phyloP scores from a whole-genome alignment of 2,113 vertebrate species.

The Myotis davidii region DNA sequence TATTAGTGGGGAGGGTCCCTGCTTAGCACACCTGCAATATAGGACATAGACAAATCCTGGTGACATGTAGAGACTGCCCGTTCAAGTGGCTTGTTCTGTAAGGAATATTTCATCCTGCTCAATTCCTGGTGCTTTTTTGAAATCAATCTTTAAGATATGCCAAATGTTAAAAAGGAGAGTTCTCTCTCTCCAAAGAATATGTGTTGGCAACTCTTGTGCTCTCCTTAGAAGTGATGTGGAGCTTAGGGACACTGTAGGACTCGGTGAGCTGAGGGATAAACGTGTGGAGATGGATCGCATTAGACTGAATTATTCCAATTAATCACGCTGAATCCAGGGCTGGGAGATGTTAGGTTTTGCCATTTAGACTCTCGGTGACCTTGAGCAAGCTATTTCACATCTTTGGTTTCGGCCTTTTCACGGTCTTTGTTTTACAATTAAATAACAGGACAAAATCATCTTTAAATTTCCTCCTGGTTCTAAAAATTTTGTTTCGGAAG shows the following conservation, averaged over 20 bases:
- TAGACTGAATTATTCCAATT: not conserved
- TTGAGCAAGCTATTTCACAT: not conserved
- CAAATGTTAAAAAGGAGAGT: not conserved
- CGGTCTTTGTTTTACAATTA: not conserved
- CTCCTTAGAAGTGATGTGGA: not conserved
- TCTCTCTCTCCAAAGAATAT: not conserved
- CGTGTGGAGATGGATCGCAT: not conserved
- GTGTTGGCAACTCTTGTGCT: not conserved
- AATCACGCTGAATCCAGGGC: not conserved
- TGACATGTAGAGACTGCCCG: not conserved
- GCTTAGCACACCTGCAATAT: not conserved
- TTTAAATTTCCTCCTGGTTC: not conserved
- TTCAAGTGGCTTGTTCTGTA: not conserved
- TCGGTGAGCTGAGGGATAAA: not conserved
- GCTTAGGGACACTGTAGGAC: not conserved
- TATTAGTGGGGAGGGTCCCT: not conserved
- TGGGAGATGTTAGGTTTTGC: not conserved
- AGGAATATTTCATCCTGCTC: not conserved
- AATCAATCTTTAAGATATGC: slow-evolving; percentile 4
- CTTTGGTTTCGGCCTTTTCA: not conserved
- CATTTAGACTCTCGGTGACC: not conserved
- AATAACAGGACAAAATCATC: not conserved
- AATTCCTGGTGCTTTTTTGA: not conserved
- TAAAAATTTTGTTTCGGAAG: not conserved
- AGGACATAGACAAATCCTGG: not conserved